Base-by-base conservation (phyloP, 1,140 invertebrate genomes). In the Aethina tumida region DNA sequence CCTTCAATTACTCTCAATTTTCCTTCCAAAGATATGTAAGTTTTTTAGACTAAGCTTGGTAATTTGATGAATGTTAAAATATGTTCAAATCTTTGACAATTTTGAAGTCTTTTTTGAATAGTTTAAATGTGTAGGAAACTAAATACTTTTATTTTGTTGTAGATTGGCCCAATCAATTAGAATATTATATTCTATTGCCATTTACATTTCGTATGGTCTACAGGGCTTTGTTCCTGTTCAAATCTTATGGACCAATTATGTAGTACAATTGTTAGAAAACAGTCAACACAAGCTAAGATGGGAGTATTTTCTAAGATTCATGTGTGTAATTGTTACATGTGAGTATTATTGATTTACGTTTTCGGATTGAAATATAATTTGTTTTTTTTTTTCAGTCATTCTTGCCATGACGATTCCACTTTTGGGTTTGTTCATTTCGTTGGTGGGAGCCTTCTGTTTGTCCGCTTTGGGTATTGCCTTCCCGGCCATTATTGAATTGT, bases 151-250 rank as follows among this genome's bases (percentile, higher is more conserved):
- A 49, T 40, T 46, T 42, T 50, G 34, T 71, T 70, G 20, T 66
- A 91, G 88, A 28, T 65, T 89, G 45, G 80, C 87, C 9, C 73
- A 86, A 50, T 65, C 70, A 17, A 82, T 90, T n/a, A 81, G 82
- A 52, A 61, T 88, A 1, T 78, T 89, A 58, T 93, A 93, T 59
- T 81, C 86, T 0, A 48, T 92, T 2, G 85, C 88, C 1, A 90
- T 93, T 19, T 92, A 87, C 60, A 81, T 94, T 32, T 84, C 86
- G 0, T 95, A 93, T 65, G 84, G 82, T 2, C 65, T 97, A n/a
- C 92, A 97, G 65, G 82, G 89, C 27, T 97, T 92, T 63, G 91
- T 97, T 2, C 89, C 93, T 0, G 77, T 94, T 7, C 78, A 85
- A 42, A 91, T 97, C 20, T 68, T 93, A 15, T 94, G 89, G 88